Evolutionary conservation across 2,888 invertebrate genomes (phyloP), one percentile per base, ranked within the genome.

Genomic region (Heteropelma amictum): DNA sequence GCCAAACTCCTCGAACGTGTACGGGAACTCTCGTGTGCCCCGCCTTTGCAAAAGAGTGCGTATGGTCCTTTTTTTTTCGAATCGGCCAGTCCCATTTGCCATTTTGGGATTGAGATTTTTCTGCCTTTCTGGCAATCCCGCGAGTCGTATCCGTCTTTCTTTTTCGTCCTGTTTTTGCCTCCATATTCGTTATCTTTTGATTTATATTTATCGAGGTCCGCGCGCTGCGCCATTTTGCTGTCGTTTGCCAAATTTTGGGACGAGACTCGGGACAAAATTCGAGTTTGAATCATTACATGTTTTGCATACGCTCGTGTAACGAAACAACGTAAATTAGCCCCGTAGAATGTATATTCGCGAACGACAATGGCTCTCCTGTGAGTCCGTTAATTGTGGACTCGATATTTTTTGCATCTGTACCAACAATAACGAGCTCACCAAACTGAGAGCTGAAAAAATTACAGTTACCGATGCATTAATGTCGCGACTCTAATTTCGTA

Each of bases 1-100:
- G 71, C 63, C 71, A 67, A 75, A 75, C 49, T 71, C 71, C 71
- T 75, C 56, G 28, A 67, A 58, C 63, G 58, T 67, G 61, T 67
- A 67, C 71, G 71, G 67, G 49, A 75, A 71, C 35, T 58, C 35
- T 54, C 53, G 45, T 30, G 53, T 42, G 70, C 61, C 70, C 71
- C 61, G 47, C 67, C 71, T 61, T 49, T 60, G 65, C 33, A 17
- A 56, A 67, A 58, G 40, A 12, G 10, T 60, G 23, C 23, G n/a
- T 42, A 40, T 33, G 23, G 0, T 63, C 7, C 42, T 61, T 70
- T 51, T 68, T 56, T 40, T 42, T 45, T 53, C 14, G n/a, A 26
- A 40, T 40, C 40, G 17, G 17, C 12, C 14, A 28, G 49, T 35
- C 68, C 58, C 58, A 68, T 68, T 68, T 58, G 68, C 63, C 61